Evolutionary conservation across 2,113 vertebrate species (phyloP).

Genomic region (Bothrops jararaca): DNA sequence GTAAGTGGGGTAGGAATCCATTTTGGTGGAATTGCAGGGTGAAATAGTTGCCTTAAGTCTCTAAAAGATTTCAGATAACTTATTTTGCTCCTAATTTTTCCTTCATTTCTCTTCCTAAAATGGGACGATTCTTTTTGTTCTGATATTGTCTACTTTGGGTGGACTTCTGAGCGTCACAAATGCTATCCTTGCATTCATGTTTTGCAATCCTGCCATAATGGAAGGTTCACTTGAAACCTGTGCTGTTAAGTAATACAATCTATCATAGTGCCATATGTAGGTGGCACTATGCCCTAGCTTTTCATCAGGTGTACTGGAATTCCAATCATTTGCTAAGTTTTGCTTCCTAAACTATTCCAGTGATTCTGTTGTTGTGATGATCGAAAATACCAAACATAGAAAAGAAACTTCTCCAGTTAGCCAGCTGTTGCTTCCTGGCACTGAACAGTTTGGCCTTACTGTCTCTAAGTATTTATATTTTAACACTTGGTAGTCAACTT

Average conservation of each 20-base stretch:
- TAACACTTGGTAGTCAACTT: conserved; percentile 63
- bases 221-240: background rate
- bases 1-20: too few species aligned
- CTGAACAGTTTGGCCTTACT: conserved; percentile 65
- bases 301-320: background rate
- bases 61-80: too few species aligned
- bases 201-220: too few species aligned
- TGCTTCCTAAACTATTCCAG: background rate
- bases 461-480: conserved; percentile 61
- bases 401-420: conserved; percentile 48
- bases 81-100: too few species aligned
- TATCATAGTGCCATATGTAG: background rate
- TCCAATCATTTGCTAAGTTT: fast-evolving
- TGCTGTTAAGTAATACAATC: background rate
- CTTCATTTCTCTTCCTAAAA: too few species aligned
- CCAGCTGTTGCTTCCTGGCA: conserved; percentile 47
- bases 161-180: too few species aligned
- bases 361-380: conserved; percentile 14
- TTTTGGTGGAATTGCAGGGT: too few species aligned
- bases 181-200: too few species aligned
- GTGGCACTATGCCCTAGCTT: background rate
- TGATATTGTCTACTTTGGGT: too few species aligned
- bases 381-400: conserved; percentile 20
- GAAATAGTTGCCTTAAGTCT: too few species aligned
- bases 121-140: too few species aligned